Conservation (phyloP, 2,797 vertebrate species). For the Botia kubotai region DNA sequence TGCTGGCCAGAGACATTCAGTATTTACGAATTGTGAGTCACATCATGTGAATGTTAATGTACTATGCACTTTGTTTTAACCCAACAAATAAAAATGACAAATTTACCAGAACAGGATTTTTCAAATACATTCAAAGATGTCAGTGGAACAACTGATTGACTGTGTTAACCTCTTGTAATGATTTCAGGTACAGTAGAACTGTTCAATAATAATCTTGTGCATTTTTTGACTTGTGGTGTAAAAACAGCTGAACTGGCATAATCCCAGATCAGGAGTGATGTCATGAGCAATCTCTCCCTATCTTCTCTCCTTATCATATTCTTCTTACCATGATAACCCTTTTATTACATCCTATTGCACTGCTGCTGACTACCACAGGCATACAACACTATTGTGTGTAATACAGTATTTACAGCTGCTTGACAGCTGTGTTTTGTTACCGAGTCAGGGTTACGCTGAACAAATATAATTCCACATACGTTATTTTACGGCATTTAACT, state of each 20-base stretch:
- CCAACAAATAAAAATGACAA: neutral
- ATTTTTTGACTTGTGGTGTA: neutral
- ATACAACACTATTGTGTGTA: neutral
- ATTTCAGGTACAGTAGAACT: neutral
- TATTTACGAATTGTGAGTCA: neutral
- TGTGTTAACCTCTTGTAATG: neutral
- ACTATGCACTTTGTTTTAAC: neutral
- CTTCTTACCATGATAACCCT: neutral
- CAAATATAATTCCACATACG: neutral
- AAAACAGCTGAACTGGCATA: slow-evolving; percentile 1
- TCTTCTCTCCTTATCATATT: neutral
- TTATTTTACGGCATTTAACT: neutral
- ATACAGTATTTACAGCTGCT: neutral
- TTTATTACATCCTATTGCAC: neutral
- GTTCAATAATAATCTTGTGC: neutral
- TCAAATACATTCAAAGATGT: too few relatives aligned
- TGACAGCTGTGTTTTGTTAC: neutral
- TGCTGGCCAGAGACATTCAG: neutral
- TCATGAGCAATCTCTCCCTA: slow-evolving; percentile 6
- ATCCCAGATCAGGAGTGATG: neutral
- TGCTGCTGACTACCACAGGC: neutral
- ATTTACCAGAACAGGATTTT: neutral
- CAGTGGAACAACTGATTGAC: too few relatives aligned
- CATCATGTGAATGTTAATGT: slow-evolving; percentile 31
- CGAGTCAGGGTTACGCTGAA: neutral